phyloP scores from a whole-genome alignment of 2,888 invertebrate genomes.

The Leptopterna dolabrata region DNA sequence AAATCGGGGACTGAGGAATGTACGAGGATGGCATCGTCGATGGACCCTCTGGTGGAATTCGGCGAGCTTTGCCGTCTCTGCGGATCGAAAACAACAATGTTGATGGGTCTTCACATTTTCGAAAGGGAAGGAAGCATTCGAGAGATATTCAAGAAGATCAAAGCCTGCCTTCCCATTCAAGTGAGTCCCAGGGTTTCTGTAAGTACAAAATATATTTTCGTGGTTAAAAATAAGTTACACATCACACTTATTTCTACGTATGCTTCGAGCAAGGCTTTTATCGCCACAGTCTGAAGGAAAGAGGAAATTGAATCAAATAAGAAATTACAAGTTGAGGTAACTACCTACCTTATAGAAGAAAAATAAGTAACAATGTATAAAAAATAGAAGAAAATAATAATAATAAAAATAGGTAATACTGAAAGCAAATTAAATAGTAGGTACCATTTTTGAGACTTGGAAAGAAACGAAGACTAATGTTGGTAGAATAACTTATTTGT shows the following conservation, averaged over 20 bases:
- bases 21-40: conserved; percentile 34
- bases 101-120: conserved; percentile 68
- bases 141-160: conserved; percentile 72
- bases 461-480: no score
- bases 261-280: no score
- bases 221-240: conserved; percentile 13
- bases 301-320: no score
- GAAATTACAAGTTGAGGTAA: no score
- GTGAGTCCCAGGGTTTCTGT: conserved; percentile 65
- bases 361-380: no score
- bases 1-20: not conserved
- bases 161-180: conserved; percentile 71
- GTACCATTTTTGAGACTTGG: no score
- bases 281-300: no score
- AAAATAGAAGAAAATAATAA: no score
- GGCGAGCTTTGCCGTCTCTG: conserved; percentile 68
- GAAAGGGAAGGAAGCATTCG: conserved; percentile 69
- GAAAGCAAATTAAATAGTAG: no score
- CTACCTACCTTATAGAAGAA: no score
- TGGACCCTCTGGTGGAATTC: conserved; percentile 58
- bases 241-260: not conserved
- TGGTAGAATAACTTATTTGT: no score
- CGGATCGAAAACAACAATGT: conserved; percentile 67
- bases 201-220: not conserved
- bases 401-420: no score